Evolutionary conservation across 2,113 vertebrate genomes (phyloP).

Genomic region (Sorex araneus): DNA sequence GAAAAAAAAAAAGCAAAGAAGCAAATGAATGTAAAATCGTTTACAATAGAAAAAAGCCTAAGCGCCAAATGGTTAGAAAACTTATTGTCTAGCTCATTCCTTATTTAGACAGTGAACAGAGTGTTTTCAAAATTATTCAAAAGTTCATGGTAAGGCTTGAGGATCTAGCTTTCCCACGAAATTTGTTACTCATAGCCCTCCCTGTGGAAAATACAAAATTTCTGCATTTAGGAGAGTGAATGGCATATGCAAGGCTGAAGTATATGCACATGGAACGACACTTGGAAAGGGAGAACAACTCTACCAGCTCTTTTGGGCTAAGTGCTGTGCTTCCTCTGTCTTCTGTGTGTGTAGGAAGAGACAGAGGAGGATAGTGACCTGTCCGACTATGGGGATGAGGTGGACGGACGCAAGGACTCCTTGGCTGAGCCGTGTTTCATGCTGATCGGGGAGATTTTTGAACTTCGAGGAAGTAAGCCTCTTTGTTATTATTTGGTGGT

Average conservation of each 20-base stretch:
- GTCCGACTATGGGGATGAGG: slow-evolving; percentile 95
- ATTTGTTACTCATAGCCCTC: not conserved
- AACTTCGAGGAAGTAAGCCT: slow-evolving; percentile 97
- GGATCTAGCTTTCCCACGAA: not conserved
- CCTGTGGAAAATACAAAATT: not conserved
- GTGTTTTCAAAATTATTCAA: not conserved
- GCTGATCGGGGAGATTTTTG: slow-evolving; percentile 99
- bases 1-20: not conserved
- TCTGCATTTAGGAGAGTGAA: not conserved
- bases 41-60: slow-evolving; percentile 24
- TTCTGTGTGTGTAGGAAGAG: slow-evolving; percentile 88
- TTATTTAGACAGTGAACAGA: not conserved
- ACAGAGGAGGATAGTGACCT: slow-evolving; percentile 95
- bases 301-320: not conserved
- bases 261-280: not conserved
- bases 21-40: slow-evolving; percentile 18
- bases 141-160: slow-evolving; percentile 23
- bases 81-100: not conserved
- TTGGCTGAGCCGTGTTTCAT: slow-evolving; percentile 99
- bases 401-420: slow-evolving; percentile 94
- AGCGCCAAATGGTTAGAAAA: slow-evolving; percentile 40
- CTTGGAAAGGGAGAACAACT: not conserved
- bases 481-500: not conserved
- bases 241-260: not conserved
- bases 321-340: not conserved